Conservation (phyloP, 2,113 vertebrate genomes). For the Fregetta grallaria region DNA sequence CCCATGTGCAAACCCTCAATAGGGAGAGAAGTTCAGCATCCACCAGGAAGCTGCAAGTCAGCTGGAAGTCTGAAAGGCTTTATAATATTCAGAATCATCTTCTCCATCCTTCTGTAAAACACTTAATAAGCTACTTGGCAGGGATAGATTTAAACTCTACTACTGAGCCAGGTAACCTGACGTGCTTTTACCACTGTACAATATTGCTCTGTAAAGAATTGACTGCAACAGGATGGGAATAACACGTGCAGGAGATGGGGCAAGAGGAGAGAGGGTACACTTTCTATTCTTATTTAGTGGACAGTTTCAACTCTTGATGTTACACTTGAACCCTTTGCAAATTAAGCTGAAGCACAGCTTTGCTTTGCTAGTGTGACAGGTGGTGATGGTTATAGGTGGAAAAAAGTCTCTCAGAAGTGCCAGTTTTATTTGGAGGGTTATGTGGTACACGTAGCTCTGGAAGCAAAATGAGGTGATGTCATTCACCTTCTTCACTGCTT, state of each 20-base stretch:
- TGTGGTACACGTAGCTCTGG: not conserved
- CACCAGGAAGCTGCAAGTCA: not conserved
- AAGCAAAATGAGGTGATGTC: not conserved
- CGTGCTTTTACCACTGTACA: not conserved
- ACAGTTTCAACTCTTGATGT: not conserved
- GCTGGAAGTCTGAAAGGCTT: not conserved
- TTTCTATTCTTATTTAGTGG: not conserved
- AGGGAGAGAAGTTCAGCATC: not conserved
- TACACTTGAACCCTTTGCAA: not conserved
- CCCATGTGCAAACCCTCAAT: not conserved
- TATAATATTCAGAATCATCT: not conserved
- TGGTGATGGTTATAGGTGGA: not conserved
- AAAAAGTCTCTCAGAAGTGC: not conserved
- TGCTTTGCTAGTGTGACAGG: not conserved
- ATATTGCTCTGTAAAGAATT: not conserved
- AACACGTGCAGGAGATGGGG: not conserved
- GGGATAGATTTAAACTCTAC: not conserved
- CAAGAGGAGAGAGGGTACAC: not conserved
- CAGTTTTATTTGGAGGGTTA: not conserved
- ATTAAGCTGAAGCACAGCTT: not conserved
- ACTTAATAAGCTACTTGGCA: not conserved
- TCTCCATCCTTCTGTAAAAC: not conserved
- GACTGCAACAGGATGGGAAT: not conserved
- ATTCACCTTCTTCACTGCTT: not conserved
- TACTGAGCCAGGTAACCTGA: not conserved